phyloP scores from a whole-genome alignment of 2,113 vertebrate genomes.

The Brachyhypopomus occidentalis region DNA sequence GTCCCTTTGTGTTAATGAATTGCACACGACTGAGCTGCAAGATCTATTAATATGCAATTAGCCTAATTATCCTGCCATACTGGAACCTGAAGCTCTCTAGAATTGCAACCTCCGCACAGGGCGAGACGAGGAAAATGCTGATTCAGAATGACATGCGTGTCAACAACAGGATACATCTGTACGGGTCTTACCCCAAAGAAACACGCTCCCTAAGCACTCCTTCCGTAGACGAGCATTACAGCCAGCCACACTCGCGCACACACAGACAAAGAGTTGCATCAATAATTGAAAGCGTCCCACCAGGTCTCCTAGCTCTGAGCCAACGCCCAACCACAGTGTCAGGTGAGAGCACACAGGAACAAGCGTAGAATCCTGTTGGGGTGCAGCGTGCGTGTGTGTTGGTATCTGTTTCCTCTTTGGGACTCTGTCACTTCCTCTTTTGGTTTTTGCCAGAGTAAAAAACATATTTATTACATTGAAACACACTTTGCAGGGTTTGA shows the following conservation, averaged over 20 bases:
- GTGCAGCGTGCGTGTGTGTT: background rate
- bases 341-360: background rate
- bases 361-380: background rate
- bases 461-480: background rate
- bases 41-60: constrained; percentile 16
- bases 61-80: background rate
- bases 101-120: background rate
- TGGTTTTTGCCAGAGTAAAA: background rate
- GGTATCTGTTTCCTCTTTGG: background rate
- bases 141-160: constrained; percentile 20
- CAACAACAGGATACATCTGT: constrained; percentile 47
- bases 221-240: background rate
- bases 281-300: constrained; percentile 24
- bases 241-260: background rate
- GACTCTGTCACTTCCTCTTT: background rate
- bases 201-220: constrained; percentile 25
- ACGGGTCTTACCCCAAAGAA: constrained; percentile 36
- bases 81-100: background rate
- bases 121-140: constrained; percentile 1
- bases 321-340: constrained; percentile 9
- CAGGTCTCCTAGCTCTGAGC: background rate
- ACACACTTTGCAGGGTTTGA: background rate
- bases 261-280: constrained; percentile 8
- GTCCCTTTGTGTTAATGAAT: background rate
- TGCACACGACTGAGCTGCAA: background rate